phyloP scores from a whole-genome alignment of 2,888 invertebrate species.

The Panzeria rudis region DNA sequence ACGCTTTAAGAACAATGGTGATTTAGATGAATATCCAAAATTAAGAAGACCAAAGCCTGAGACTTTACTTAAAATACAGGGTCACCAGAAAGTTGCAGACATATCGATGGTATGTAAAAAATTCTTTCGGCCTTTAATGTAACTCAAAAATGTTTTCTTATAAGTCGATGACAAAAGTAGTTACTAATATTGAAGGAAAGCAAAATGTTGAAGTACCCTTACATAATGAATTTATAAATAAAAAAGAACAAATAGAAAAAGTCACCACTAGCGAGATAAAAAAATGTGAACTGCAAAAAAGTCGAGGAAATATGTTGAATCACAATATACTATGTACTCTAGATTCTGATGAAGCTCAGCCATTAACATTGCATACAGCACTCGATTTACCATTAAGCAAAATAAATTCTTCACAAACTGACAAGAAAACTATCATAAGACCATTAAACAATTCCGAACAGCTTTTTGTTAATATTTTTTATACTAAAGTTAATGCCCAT shows the following conservation, averaged over 20 bases:
- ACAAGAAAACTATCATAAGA: background rate
- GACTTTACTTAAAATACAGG: conserved; percentile 34
- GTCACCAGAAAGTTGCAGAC: background rate
- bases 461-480: conserved; percentile 34
- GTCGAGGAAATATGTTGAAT: background rate
- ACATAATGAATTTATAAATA: conserved; percentile 23
- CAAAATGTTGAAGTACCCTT: conserved; percentile 1
- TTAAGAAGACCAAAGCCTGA: conserved; percentile 27
- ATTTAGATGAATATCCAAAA: conserved; percentile 40
- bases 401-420: background rate
- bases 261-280: background rate
- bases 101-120: background rate
- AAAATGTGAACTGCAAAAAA: conserved; percentile 21
- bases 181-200: background rate
- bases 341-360: conserved; percentile 10
- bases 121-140: background rate
- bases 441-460: conserved; percentile 19
- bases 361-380: conserved; percentile 11
- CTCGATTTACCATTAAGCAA: background rate
- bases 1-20: background rate
- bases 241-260: conserved; percentile 27
- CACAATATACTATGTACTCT: background rate
- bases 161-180: background rate
- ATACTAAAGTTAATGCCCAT: conserved; percentile 53
- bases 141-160: background rate